These are phyloP conservation scores for Lucifuga dentata DNA, from an alignment of 2,113 vertebrate species.

Conservation along the genomic window DNA sequence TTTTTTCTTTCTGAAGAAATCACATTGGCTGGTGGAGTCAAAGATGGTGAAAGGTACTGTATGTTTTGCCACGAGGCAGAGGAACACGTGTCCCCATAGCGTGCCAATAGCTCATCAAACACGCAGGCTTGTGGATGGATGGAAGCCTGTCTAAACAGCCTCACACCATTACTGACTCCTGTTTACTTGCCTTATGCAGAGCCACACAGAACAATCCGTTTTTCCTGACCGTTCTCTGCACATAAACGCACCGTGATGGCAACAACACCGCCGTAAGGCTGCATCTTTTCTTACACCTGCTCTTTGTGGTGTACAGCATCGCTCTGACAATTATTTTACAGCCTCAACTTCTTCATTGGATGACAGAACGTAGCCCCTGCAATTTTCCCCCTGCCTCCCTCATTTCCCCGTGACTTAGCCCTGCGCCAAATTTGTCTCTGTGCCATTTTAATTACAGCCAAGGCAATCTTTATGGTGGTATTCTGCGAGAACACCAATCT, in stretches of 20 bases:
- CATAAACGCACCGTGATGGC: constrained; percentile 13
- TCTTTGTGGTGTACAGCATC: constrained; percentile 42
- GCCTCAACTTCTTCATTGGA: constrained; percentile 74
- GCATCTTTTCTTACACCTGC: constrained; percentile 24
- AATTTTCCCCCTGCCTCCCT: constrained; percentile 67
- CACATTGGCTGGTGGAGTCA: constrained; percentile 71
- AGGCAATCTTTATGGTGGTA: constrained; percentile 87
- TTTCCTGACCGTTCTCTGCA: constrained; percentile 20
- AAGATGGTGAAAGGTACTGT: constrained; percentile 71
- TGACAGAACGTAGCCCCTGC: constrained; percentile 69
- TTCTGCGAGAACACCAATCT: constrained; percentile 86
- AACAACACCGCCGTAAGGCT: constrained; percentile 31
- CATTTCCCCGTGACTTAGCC: constrained; percentile 82
- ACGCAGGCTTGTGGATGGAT: constrained; percentile 64
- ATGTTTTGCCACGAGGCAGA: constrained; percentile 78
- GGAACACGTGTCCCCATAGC: constrained; percentile 75
- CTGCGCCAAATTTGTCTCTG: constrained; percentile 85
- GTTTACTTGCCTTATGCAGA: constrained; percentile 44
- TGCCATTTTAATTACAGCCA: constrained; percentile 89
- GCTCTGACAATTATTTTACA: constrained; percentile 41
- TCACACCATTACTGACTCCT: constrained; percentile 38
- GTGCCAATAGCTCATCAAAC: constrained; percentile 82
- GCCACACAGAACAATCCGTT: constrained; percentile 25
- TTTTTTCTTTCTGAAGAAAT: constrained; percentile 62
- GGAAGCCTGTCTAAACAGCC: constrained; percentile 58